Base-by-base conservation (phyloP, 2,797 vertebrate species). In the Argya squamiceps region DNA sequence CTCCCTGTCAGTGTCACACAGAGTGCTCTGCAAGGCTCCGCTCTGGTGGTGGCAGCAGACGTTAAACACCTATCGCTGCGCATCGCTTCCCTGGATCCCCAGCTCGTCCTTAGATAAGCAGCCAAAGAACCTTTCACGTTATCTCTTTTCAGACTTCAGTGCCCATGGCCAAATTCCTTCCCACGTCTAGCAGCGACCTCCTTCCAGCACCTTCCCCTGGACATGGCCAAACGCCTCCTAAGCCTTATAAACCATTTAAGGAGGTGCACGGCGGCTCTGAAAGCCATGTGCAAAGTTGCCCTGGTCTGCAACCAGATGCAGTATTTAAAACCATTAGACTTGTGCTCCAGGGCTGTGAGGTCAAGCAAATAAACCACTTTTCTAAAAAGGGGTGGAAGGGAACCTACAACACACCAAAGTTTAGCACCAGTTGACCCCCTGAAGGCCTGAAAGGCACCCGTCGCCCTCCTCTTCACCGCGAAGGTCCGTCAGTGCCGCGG, bases 11-110 rank as follows among this genome's bases (percentile, higher is more conserved):
- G 37, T 55, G 29, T 15, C 44, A 5, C 39, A 0, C 16, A 26
- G 59, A 29, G 39, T 85, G 90, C 86, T 92, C 86, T 84, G 73
- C 62, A 20, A 32, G 53, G 59, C 69, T 88, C 37, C 82, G 37
- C 93, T 84, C 85, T 53, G 9, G 1, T 62, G 85, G 88, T 46
- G 85, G 88, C 88, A 96, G 92, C 83, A 85, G 24, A 37, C 6
- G 36, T 23, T 27, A 1, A 43, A 81, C 84, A 88, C 92, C 76
- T 18, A 41, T 37, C 69, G 3, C 49, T 2, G 68, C 0, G 70
- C 78, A 47, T 26, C 50, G 27, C 80, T 49, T 19, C 53, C 68
- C 71, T 12, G 15, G 15, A 62, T 47, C 37, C 41, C 36, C 47
- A 2, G 43, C 73, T 67, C 3, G 11, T 47, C 65, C 56, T 41